A percentile compares a stretch with the other conserved stretches of the same genome.
These are phyloP conservation scores for Lepas anatifera DNA, from an alignment of 2,888 invertebrate genomes.

Conservation along the genomic window DNA sequence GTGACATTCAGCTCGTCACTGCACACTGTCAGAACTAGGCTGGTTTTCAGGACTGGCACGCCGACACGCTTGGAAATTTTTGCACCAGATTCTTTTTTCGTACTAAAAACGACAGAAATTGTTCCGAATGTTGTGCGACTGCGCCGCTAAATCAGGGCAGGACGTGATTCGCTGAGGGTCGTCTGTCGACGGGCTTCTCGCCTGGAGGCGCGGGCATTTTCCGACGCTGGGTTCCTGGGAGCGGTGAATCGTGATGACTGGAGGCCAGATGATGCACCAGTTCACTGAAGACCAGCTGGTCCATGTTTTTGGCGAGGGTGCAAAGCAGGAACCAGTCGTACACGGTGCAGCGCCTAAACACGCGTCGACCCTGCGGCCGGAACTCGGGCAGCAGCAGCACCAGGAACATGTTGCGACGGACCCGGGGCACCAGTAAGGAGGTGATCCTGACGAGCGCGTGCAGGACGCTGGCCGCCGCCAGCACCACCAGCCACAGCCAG, in stretches of 20 bases:
- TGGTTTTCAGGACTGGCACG: too few relatives aligned
- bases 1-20: too few relatives aligned
- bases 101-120: too few relatives aligned
- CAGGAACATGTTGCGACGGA: conserved; percentile 81
- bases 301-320: conserved; percentile 73
- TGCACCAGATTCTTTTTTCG: too few relatives aligned
- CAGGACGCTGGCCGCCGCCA: conserved; percentile 65
- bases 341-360: conserved; percentile 81
- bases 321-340: conserved; percentile 93
- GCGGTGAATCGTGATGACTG: conserved; percentile 36
- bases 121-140: too few relatives aligned
- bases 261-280: conserved; percentile 85
- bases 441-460: conserved; percentile 70
- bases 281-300: conserved; percentile 39
- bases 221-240: too few relatives aligned
- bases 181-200: too few relatives aligned
- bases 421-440: conserved; percentile 74
- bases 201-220: too few relatives aligned
- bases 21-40: too few relatives aligned
- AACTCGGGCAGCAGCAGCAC: conserved; percentile 75
- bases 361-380: conserved; percentile 78
- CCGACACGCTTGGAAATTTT: too few relatives aligned
- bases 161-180: too few relatives aligned
- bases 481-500: conserved; percentile 92
- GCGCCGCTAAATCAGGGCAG: too few relatives aligned